Base-by-base conservation (phyloP, 2,797 vertebrate species). In the Peromyscus eremicus region DNA sequence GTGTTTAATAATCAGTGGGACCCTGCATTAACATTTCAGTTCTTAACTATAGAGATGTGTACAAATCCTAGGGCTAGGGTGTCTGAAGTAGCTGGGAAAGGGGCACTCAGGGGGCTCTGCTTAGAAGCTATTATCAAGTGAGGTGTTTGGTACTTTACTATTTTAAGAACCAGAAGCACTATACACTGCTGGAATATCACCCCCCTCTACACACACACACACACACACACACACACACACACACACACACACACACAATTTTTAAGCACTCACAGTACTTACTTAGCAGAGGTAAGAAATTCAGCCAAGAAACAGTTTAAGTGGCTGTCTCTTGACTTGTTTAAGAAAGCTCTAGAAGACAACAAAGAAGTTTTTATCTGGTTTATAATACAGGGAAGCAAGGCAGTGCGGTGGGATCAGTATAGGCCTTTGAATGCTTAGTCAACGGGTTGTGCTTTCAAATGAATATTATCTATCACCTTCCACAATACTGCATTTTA, bases 401-500 rank as follows among this genome's bases (percentile, higher is more conserved):
- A 93, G 55, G 21, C n/a, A 52, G 1, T 57, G 7, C 27, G 55
- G 77, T 4, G 34, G 80, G 49, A 68, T 87, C 82, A 87, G 29
- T 9, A 32, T 10, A 86, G 40, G 34, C 19, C 17, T 92, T 95
- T 80, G 52, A 93, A 92, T 60, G 64, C 16, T 34, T 91, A 43
- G 60, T 75, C 75, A 60, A 85, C 23, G 25, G 52, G 16, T 0
- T 71, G 9, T 68, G 71, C 49, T 97, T 96, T 95, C 57, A 88
- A 92, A 60, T 77, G 57, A 89, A 75, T 37, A 86, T 77, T 76
- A 86, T 57, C 27, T 52, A 82, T 70, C 49, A 76, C 27, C 21
- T 95, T 76, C 46, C 55, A 83, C 62, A 89, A 87, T n/a, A 84
- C 37, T 93, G 76, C 55, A 86, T 76, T 80, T 95, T 94, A 79